These are phyloP conservation scores for Champsocephalus esox DNA, from an alignment of 2,797 vertebrate species.

Conservation along the genomic window DNA sequence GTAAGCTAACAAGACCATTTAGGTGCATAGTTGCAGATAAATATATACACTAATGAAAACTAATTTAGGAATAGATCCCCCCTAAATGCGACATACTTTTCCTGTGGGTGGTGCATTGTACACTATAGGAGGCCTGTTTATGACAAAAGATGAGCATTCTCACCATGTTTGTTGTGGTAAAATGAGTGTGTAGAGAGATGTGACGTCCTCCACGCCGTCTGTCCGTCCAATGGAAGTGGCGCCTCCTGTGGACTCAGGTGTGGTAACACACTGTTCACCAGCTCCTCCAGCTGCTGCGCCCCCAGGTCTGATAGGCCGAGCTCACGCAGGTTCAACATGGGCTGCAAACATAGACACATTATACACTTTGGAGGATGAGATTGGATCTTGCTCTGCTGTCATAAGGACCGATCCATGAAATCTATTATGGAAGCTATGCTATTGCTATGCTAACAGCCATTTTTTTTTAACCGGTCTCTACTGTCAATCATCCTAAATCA, in stretches of 20 bases:
- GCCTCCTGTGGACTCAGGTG: conserved; percentile 73
- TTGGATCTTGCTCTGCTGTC: neutral
- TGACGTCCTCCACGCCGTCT: conserved; percentile 88
- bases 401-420: no score
- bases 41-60: no score
- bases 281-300: conserved; percentile 85
- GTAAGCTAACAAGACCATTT: no score
- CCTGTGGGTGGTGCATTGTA: no score
- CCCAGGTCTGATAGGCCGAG: conserved; percentile 92
- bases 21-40: no score
- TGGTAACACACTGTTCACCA: conserved; percentile 88
- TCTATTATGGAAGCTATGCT: no score
- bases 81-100: no score
- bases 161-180: conserved; percentile 96
- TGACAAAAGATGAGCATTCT: conserved; percentile 22
- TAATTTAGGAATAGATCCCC: no score
- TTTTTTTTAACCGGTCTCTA: no score
- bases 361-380: neutral
- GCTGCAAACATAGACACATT: conserved; percentile 73
- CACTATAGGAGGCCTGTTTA: neutral
- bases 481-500: no score
- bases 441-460: no score
- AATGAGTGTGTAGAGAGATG: conserved; percentile 93
- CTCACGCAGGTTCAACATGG: conserved; percentile 87
- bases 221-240: conserved; percentile 36